Evolutionary conservation across 2,113 vertebrate genomes (phyloP), one percentile per base, ranked within the genome.

Genomic region (Nestor notabilis): DNA sequence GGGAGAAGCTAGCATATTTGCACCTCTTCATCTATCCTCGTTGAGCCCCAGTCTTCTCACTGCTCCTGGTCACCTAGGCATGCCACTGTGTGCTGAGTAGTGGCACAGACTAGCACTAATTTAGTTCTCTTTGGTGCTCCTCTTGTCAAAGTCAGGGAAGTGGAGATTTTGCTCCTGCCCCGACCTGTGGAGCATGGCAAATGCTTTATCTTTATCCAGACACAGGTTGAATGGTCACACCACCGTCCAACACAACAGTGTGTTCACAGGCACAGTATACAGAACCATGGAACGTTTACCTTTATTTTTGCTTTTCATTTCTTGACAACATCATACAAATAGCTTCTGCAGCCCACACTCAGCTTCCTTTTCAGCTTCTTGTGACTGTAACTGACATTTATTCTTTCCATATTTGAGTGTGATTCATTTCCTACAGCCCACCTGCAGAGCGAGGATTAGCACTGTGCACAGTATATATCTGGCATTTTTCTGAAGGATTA

Each of bases 211-310:
- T 74, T 63, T 53, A 31, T 53, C 19, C 33, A 47, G 39, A 61
- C 3, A 75, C 37, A 49, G 11, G 6, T 0, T 0, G 27, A 77
- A 72, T 7, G 31, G 5, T 56, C 46, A 53, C 0, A 0, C 10
- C n/a, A 44, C 19, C 0, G 0, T 46, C 21, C 35, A 58, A 37
- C 25, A 31, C 27, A 78, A 41, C 43, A 53, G 43, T 2, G 18
- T 44, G 17, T 58, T 82, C 56, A 50, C 23, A 39, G n/a, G 28
- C 17, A 24, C 0, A 1, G 5, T 4, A 1, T 3, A 0, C 23
- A 69, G 17, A 20, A 76, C 43, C 43, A 7, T 8, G 17, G 5
- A 33, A 83, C 27, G 3, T 69, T 88, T 64, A 50, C 31, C 4
- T 79, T 74, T 61, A 55, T 72, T 83, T 39, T 66, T 85, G 9